Percentiles rank a stretch among this genome's conserved stretches.
Conservation (phyloP, 2,888 invertebrate genomes). For the Calameuta filiformis region DNA sequence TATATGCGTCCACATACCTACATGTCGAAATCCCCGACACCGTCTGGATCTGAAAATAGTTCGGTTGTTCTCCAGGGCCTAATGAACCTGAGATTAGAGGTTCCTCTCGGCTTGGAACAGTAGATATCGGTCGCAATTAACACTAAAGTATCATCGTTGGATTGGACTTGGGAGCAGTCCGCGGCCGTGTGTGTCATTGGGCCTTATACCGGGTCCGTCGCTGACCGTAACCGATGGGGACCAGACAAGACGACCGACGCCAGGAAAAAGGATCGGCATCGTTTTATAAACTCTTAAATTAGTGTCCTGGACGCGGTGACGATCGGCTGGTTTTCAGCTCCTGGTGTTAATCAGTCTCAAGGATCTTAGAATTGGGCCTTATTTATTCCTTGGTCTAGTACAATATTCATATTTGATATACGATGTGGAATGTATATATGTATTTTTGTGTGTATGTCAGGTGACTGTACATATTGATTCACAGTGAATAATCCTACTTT, state of each 20-base stretch:
- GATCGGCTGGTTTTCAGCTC: not conserved
- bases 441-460: too few species aligned
- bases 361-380: not conserved
- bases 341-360: not conserved
- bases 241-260: constrained; percentile 7
- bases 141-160: constrained; percentile 60
- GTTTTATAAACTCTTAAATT: constrained; percentile 49
- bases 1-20: not conserved
- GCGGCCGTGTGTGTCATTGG: constrained; percentile 35
- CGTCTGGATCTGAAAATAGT: constrained; percentile 46
- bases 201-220: constrained; percentile 8
- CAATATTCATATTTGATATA: not conserved
- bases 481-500: not conserved
- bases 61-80: constrained; percentile 41
- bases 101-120: constrained; percentile 41
- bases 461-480: not conserved
- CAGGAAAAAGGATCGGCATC: constrained; percentile 33
- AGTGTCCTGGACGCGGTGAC: constrained; percentile 12
- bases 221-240: constrained; percentile 16
- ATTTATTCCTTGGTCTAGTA: not conserved
- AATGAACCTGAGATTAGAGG: constrained; percentile 63
- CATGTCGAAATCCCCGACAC: constrained; percentile 6
- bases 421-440: not conserved
- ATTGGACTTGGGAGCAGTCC: constrained; percentile 43
- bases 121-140: constrained; percentile 61